Evolutionary conservation across 2,113 vertebrate species (phyloP).

Genomic region (Gambusia holbrooki): DNA sequence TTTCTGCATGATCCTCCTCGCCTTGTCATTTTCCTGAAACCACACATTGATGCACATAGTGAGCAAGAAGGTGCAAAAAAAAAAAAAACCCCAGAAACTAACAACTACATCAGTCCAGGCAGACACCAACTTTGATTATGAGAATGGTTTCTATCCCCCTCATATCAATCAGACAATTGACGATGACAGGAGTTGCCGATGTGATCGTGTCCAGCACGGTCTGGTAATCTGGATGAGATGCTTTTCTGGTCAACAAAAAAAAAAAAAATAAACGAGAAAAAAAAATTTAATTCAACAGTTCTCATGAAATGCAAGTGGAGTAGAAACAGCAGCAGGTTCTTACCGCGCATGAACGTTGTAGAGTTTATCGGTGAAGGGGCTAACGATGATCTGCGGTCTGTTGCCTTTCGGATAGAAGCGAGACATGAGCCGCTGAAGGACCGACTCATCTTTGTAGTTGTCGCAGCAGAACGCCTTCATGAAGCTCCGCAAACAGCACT

Average conservation of each 20-base stretch:
- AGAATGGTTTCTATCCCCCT: constrained; percentile 60
- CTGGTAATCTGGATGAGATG: constrained; percentile 40
- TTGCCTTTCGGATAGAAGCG: constrained; percentile 36
- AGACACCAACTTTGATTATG: constrained; percentile 50
- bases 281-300: not conserved
- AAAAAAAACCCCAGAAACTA: not conserved
- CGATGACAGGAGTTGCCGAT: constrained; percentile 38
- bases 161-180: constrained; percentile 65
- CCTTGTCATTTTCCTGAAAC: constrained; percentile 51
- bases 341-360: constrained; percentile 55
- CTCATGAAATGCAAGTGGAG: not conserved
- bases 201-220: constrained; percentile 54
- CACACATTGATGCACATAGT: not conserved
- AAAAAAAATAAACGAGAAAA: not conserved
- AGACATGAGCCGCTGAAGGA: constrained; percentile 57
- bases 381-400: constrained; percentile 56
- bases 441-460: constrained; percentile 51
- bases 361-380: constrained; percentile 44
- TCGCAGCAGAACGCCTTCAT: constrained; percentile 66
- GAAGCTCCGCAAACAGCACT: constrained; percentile 58
- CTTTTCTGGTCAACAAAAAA: constrained; percentile 41
- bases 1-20: constrained; percentile 54
- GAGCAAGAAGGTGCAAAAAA: not conserved
- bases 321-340: constrained; percentile 5
- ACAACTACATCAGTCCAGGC: not conserved